Base-by-base conservation (phyloP, 2,888 invertebrate species). In the Dastarcus helophoroides region DNA sequence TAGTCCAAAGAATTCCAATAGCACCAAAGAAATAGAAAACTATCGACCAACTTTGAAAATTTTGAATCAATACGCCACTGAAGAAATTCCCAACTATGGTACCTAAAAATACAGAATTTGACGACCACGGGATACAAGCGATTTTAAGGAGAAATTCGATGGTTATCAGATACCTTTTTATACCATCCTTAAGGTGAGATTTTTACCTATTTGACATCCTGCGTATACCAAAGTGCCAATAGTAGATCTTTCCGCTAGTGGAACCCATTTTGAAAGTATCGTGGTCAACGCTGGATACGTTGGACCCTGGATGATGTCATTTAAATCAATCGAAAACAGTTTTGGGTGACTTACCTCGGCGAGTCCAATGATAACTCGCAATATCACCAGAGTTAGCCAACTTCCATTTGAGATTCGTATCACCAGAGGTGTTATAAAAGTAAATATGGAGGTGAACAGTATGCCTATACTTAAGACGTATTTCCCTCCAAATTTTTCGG, bases 261-360 rank as follows among this genome's bases (percentile, higher is more conserved):
- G 84, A 0, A 81, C 79, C 86, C 86, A 88, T 43, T 79, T 71
- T 0, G 84, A 78, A 3, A 86, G 60, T 56, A 86, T 64, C 0
- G 80, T 79, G 51, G 82, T 84, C 44, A 91, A 63, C 0, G 90
- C 86, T 2, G 82, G 85, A 51, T 79, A 84, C 1, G 83, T 83
- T 4, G 82, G 80, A 14, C 85, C 84, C 68, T 74, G 51, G 29
- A 60, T 61, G 8, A 19, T 19, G 7, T 19, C 8, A 7, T 19
- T 19, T 8, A 7, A 8, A 10, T 8, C 8, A 24, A 8, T 24
- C 7, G 24, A 9, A n/a, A n/a, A n/a, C n/a, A n/a, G n/a, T n/a
- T n/a, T n/a, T 8, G 6, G 8, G 21, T 19, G 11, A 51, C 50
- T 50, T 43, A 76, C 77, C 68, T 88, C 86, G 36, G 84, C 84